Conservation (phyloP, 2,888 invertebrate genomes). For the Aelia acuminata region DNA sequence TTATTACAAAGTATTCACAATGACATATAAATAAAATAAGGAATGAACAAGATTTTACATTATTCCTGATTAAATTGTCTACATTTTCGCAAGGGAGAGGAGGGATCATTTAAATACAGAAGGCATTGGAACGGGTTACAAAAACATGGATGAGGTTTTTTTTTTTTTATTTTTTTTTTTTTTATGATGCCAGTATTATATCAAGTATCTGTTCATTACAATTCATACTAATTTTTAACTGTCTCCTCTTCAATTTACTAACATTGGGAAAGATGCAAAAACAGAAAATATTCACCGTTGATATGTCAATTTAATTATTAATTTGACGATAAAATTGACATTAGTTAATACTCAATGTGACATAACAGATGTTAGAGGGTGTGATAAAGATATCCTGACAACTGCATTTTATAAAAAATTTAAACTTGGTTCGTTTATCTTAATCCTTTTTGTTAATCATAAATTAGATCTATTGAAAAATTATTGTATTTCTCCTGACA, state of each 20-base stretch:
- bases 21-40: not conserved
- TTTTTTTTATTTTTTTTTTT: no score
- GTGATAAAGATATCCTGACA: not conserved
- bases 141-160: constrained; percentile 12
- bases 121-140: not conserved
- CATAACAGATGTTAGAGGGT: not conserved
- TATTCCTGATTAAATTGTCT: not conserved
- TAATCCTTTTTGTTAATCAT: not conserved
- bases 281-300: constrained; percentile 1
- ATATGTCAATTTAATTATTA: constrained; percentile 49
- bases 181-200: not conserved
- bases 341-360: constrained; percentile 39
- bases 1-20: constrained; percentile 7
- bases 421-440: no score
- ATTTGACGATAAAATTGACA: constrained; percentile 48
- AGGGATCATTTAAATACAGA: not conserved
- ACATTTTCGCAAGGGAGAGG: not conserved
- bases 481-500: not conserved
- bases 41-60: not conserved
- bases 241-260: not conserved
- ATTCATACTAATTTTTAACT: not conserved
- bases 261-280: not conserved
- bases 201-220: not conserved
- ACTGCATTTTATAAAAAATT: no score
- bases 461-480: not conserved